Evolutionary conservation across 2,113 vertebrate genomes (phyloP).

Genomic region (Choloepus hoffmanni): DNA sequence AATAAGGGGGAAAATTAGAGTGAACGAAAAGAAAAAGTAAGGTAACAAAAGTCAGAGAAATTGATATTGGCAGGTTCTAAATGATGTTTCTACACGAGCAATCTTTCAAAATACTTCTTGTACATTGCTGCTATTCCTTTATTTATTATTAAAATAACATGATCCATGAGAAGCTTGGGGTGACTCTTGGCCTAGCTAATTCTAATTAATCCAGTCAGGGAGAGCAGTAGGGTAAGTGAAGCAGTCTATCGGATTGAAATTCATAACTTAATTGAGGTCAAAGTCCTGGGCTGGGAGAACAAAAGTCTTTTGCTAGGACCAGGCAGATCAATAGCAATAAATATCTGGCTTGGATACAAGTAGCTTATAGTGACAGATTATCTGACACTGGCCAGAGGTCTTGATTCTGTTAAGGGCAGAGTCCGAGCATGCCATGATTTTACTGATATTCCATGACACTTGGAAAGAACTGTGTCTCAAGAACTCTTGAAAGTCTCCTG

Average conservation of each 20-base stretch:
- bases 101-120: conserved; percentile 91
- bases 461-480: conserved; percentile 56
- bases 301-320: conserved; percentile 97
- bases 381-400: conserved; percentile 90
- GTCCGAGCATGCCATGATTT: conserved; percentile 80
- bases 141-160: conserved; percentile 98
- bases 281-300: conserved; percentile 95
- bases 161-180: conserved; percentile 94
- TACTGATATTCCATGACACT: conserved; percentile 74
- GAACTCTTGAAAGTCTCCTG: conserved; percentile 40
- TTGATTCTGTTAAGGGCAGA: conserved; percentile 86
- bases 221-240: conserved; percentile 94
- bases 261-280: conserved; percentile 99
- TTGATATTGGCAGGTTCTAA: conserved; percentile 93
- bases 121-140: conserved; percentile 88
- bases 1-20: conserved; percentile 84
- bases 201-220: conserved; percentile 98
- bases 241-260: conserved; percentile 99
- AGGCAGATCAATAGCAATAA: conserved; percentile 99
- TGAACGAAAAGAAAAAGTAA: conserved; percentile 88
- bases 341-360: conserved; percentile 97
- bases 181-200: conserved; percentile 94
- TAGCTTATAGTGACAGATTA: conserved; percentile 91
- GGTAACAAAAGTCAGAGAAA: conserved; percentile 89
- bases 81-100: conserved; percentile 89